phyloP scores from a whole-genome alignment of 2,888 invertebrate species.

The Latheticus oryzae region DNA sequence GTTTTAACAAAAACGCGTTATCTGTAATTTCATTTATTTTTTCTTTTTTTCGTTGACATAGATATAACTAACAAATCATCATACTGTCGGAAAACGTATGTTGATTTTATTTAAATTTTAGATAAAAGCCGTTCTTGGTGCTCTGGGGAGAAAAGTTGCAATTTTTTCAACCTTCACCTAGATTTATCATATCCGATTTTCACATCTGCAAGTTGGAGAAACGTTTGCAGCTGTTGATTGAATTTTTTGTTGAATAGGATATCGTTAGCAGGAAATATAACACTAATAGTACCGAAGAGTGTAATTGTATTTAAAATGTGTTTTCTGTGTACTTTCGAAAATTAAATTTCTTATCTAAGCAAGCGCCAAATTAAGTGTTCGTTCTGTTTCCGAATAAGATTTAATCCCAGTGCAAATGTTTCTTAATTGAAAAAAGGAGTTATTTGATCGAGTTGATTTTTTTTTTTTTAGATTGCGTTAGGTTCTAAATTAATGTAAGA shows the following conservation, averaged over 20 bases:
- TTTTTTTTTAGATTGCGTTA: no score
- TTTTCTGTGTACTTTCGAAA: slow-evolving; percentile 29
- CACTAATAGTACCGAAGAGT: slow-evolving; percentile 16
- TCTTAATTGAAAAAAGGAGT: slow-evolving; percentile 30
- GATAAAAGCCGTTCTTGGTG: slow-evolving; percentile 21
- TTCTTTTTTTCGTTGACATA: slow-evolving; percentile 29
- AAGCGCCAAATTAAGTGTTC: slow-evolving; percentile 26
- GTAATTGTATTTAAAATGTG: slow-evolving; percentile 20
- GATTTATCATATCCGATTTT: slow-evolving; percentile 9
- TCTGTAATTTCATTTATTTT: slow-evolving; percentile 39
- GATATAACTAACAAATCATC: slow-evolving; percentile 41
- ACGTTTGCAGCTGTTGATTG: background rate
- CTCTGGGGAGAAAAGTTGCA: slow-evolving; percentile 2
- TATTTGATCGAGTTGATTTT: no score
- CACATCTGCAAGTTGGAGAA: background rate
- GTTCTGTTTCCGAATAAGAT: slow-evolving; percentile 26
- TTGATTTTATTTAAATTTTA: slow-evolving; percentile 32
- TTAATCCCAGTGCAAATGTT: slow-evolving; percentile 33
- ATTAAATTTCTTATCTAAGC: slow-evolving; percentile 32
- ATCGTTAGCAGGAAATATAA: slow-evolving; percentile 5
- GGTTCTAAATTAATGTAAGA: no score
- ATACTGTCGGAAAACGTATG: slow-evolving; percentile 18
- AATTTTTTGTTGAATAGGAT: background rate
- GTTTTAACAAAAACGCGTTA: slow-evolving; percentile 36
- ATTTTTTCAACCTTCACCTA: slow-evolving; percentile 25